A percentile compares a stretch with the other conserved stretches of the same genome.
phyloP scores from a whole-genome alignment of 2,888 invertebrate species.

The Yponomeuta sedellus region DNA sequence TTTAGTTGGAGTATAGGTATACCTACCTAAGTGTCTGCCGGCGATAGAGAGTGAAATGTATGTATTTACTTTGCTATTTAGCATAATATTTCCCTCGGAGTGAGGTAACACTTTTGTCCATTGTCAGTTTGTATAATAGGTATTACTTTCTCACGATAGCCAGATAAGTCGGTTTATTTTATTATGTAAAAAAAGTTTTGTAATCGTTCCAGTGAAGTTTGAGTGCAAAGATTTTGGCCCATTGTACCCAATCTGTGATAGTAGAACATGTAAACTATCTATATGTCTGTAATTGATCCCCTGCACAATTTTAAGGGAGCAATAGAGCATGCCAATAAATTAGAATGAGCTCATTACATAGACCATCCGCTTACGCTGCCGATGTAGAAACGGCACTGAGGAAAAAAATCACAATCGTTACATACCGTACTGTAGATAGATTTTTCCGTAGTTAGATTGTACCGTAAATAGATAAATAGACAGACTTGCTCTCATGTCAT shows the following conservation, averaged over 20 bases:
- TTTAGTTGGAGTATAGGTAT: not conserved
- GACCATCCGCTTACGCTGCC: no score
- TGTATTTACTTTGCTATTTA: constrained; percentile 23
- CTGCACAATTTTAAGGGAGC: no score
- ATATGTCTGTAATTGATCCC: no score
- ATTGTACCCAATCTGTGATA: not conserved
- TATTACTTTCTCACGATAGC: constrained; percentile 13
- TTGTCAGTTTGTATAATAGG: constrained; percentile 8
- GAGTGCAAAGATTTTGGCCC: not conserved
- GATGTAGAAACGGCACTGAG: no score
- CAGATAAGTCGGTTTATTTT: constrained; percentile 11
- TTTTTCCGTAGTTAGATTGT: no score
- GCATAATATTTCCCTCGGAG: constrained; percentile 33
- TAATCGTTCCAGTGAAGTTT: not conserved
- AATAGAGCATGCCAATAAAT: no score
- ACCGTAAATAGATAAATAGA: no score
- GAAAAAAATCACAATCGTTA: no score
- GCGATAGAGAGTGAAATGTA: constrained; percentile 28
- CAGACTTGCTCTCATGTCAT: no score
- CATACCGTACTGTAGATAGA: no score
- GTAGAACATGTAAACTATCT: no score
- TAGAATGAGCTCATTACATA: no score
- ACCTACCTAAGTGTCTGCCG: not conserved
- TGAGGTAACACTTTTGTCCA: constrained; percentile 18
- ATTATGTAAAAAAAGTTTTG: constrained; percentile 1